Conservation (phyloP, 1,140 invertebrate species). For the Steinernema khuongi region DNA sequence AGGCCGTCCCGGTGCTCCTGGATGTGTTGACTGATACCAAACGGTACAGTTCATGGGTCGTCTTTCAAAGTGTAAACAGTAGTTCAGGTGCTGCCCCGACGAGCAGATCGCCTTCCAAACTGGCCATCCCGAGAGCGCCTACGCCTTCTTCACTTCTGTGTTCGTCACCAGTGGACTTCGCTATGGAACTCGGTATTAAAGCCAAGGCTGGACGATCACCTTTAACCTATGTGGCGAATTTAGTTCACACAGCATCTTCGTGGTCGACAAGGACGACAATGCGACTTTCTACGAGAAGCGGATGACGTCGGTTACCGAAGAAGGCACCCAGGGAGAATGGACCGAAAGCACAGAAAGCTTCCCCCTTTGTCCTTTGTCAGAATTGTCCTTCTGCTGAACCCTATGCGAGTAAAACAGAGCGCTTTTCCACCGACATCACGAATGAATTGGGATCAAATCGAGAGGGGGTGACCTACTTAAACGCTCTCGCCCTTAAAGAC, state of each 20-base stretch:
- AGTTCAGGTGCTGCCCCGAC: slow-evolving; percentile 25
- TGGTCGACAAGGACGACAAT: slow-evolving; percentile 39
- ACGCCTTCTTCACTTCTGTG: slow-evolving; percentile 37
- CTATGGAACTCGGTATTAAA: slow-evolving; percentile 35
- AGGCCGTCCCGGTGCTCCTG: slow-evolving; percentile 33
- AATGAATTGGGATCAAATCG: too few species aligned
- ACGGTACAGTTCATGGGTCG: slow-evolving; percentile 22
- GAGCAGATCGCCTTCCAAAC: slow-evolving; percentile 31
- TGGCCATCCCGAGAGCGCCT: slow-evolving; percentile 28
- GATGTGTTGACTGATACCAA: slow-evolving; percentile 29
- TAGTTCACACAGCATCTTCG: slow-evolving; percentile 40
- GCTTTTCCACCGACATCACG: too few species aligned
- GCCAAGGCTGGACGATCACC: background rate
- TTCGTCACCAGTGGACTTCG: slow-evolving; percentile 30
- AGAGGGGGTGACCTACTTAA: too few species aligned
- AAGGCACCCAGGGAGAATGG: background rate
- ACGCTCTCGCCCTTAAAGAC: too few species aligned
- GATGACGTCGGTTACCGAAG: slow-evolving; percentile 6
- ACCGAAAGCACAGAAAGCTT: background rate
- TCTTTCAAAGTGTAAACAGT: background rate
- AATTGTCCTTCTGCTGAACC: slow-evolving; percentile 13
- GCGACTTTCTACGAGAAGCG: slow-evolving; percentile 41
- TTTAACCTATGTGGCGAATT: background rate
- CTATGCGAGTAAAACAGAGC: too few species aligned
- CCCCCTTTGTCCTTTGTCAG: slow-evolving; percentile 10